Evolutionary conservation across 2,888 invertebrate genomes (phyloP), one percentile per base, ranked within the genome.

Genomic region (Lordiphosa andalusiaca): DNA sequence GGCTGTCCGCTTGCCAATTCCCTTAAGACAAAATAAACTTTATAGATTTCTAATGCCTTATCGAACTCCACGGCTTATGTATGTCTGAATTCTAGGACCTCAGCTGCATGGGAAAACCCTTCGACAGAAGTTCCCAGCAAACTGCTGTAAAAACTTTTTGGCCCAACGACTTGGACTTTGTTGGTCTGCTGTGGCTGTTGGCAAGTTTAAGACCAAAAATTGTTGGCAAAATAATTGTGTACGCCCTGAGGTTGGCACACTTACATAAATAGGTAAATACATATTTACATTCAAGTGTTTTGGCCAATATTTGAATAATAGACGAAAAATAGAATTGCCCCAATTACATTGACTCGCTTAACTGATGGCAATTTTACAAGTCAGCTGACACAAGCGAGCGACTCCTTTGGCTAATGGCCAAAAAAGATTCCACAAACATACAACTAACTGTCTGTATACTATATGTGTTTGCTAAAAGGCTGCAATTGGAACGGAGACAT

Each of bases 201-300:
- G 59, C 67, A 75, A 75, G 69, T 78, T 78, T 59, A 41, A 35
- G 51, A 57, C 33, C 47, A 39, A 25, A 72, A 72, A 66, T 66
- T 84, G 81, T 64, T 84, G 72, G 72, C 71, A 56, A 74, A 81
- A 81, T 84, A 80, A 80, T 77, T 81, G 82, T 63, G 69, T 74
- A 64, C 78, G 78, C 71, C 69, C 81, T 72, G 82, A 52, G 80
- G 84, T 69, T 37, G 54, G 41, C 59, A 51, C 53, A 47, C 38
- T 49, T 30, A 46, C 23, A 61, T 16, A 40, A 7, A 61, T 16
- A 40, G 6, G 48, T 16, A 39, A 13, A 44, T 6, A 38, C 13
- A 1, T 13, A 25, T 25, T 7, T 30, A 30, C 19, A 37, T 37
- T 13, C 36, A 44, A 39, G 42, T 40, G 41, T 61, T 58, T 60